Evolutionary conservation across 2,888 invertebrate genomes (phyloP).

Genomic region (Leptinotarsa rubiginosa): DNA sequence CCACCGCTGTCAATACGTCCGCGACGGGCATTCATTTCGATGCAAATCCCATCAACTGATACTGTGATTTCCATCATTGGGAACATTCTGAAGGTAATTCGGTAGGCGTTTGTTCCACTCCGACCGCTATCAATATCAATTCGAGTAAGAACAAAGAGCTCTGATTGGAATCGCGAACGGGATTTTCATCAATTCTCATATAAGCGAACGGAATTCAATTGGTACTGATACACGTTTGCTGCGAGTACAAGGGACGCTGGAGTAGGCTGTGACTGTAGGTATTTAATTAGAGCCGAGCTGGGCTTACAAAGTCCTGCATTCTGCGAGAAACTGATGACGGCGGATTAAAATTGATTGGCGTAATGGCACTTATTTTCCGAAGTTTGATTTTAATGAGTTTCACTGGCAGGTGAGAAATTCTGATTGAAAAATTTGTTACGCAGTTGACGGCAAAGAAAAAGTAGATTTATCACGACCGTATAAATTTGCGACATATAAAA

Average conservation of each 20-base stretch:
- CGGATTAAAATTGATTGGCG: neutral
- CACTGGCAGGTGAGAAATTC: neutral
- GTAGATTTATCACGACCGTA: too few species aligned
- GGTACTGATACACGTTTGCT: conserved; percentile 23
- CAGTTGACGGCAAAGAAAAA: too few species aligned
- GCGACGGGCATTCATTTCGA: too few species aligned
- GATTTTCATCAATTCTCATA: conserved; percentile 39
- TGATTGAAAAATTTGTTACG: too few species aligned
- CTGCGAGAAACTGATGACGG: neutral
- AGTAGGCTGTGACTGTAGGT: neutral
- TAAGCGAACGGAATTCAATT: conserved; percentile 29
- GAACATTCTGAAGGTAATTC: conserved; percentile 24
- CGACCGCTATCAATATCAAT: conserved; percentile 43
- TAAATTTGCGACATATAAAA: too few species aligned
- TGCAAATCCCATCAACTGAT: too few species aligned
- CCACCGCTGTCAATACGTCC: too few species aligned
- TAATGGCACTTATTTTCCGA: neutral
- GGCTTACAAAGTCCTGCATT: neutral
- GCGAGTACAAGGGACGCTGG: neutral
- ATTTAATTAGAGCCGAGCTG: conserved; percentile 20
- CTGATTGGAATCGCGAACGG: conserved; percentile 39
- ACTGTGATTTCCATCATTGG: neutral
- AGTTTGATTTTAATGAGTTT: neutral
- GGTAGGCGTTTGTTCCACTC: conserved; percentile 29
- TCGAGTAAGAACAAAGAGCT: conserved; percentile 38